These are phyloP conservation scores for Gila robusta DNA, from an alignment of 2,797 vertebrate species.

Conservation along the genomic window DNA sequence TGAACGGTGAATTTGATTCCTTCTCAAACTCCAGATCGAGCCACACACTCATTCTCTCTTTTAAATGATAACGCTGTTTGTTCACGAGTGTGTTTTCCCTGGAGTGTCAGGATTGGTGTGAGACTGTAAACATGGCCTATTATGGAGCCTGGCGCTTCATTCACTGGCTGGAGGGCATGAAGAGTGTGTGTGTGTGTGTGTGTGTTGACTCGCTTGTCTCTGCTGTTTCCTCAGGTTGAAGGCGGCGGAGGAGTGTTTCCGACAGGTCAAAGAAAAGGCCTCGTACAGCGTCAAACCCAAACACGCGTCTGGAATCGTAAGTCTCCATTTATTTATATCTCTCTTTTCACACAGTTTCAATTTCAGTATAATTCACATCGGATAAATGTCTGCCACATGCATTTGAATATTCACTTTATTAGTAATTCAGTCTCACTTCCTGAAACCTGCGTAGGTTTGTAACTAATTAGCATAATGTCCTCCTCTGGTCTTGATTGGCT, in stretches of 20 bases:
- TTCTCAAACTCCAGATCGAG: too few relatives aligned
- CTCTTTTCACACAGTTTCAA: background rate
- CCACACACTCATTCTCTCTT: too few relatives aligned
- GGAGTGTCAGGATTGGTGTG: background rate
- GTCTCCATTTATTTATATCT: conserved; percentile 53
- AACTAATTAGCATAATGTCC: too few relatives aligned
- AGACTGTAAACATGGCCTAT: conserved; percentile 57
- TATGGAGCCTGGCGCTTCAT: conserved; percentile 55
- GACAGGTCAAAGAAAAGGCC: conserved; percentile 92
- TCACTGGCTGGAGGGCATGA: conserved; percentile 52
- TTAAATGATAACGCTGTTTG: background rate
- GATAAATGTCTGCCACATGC: too few relatives aligned
- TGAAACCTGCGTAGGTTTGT: too few relatives aligned
- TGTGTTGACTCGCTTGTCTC: too few relatives aligned
- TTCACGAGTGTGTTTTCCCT: background rate
- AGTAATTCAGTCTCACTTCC: too few relatives aligned
- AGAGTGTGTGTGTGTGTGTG: conserved; percentile 23
- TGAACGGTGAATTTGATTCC: too few relatives aligned
- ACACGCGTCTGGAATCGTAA: conserved; percentile 94
- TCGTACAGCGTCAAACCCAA: conserved; percentile 95
- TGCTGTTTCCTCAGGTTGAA: conserved; percentile 81
- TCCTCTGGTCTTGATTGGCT: too few relatives aligned
- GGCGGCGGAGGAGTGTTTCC: conserved; percentile 91
- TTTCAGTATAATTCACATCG: too few relatives aligned
- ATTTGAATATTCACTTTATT: too few relatives aligned